A percentile compares a stretch with the other conserved stretches of the same genome.
phyloP scores from a whole-genome alignment of 2,797 vertebrate species.

The Hydrocynus forskahlii region DNA sequence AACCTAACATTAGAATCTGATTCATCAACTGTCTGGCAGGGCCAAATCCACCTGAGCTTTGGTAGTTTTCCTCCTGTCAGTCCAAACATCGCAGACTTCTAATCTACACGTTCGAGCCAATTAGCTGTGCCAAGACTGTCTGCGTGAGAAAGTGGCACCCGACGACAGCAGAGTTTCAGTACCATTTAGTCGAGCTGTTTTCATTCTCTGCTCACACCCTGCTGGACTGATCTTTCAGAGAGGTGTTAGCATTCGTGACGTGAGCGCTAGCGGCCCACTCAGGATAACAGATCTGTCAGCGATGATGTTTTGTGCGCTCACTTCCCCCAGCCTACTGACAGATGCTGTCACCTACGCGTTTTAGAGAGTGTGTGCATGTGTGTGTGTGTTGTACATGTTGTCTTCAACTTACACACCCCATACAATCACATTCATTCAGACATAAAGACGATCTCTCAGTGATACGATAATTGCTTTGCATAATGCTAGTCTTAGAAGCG shows the following conservation, averaged over 20 bases:
- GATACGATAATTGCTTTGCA: constrained; percentile 27
- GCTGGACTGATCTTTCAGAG: constrained; percentile 56
- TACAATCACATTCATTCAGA: constrained; percentile 27
- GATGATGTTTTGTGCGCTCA: constrained; percentile 72
- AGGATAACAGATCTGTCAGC: constrained; percentile 73
- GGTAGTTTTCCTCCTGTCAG: constrained; percentile 2
- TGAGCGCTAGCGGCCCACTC: constrained; percentile 59
- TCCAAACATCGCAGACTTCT: neutral
- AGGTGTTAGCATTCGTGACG: constrained; percentile 56
- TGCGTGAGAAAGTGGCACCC: constrained; percentile 48
- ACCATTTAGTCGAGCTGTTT: constrained; percentile 47
- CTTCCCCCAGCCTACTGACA: constrained; percentile 73
- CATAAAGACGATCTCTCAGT: constrained; percentile 23
- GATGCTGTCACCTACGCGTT: constrained; percentile 78
- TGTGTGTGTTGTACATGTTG: constrained; percentile 53
- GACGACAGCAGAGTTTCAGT: constrained; percentile 52
- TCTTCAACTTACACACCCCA: constrained; percentile 60
- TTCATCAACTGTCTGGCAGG: neutral
- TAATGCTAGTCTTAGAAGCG: neutral
- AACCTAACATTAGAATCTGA: neutral
- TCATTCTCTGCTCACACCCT: constrained; percentile 52
- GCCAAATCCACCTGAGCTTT: neutral
- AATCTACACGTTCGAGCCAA: constrained; percentile 33
- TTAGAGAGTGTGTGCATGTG: constrained; percentile 67
- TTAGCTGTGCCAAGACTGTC: constrained; percentile 50